These are phyloP conservation scores for Pituophis catenifer DNA, from an alignment of 2,113 vertebrate genomes.

Conservation along the genomic window DNA sequence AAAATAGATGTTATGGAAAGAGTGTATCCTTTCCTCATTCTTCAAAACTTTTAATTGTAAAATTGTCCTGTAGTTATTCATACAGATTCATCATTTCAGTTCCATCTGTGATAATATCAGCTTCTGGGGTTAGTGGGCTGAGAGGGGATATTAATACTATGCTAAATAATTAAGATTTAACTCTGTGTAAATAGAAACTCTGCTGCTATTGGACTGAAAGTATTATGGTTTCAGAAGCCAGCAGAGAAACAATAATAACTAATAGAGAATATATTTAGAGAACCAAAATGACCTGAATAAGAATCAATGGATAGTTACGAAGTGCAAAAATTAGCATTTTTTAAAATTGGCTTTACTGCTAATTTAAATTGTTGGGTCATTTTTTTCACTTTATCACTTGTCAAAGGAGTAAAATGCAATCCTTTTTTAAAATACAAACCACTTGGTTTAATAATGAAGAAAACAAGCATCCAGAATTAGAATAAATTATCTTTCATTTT, in stretches of 20 bases:
- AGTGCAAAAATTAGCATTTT: background rate
- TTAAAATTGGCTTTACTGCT: background rate
- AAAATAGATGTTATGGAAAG: background rate
- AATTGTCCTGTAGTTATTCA: conserved; percentile 4
- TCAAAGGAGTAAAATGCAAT: background rate
- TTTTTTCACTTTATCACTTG: background rate
- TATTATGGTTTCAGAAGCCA: background rate
- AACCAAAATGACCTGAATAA: background rate
- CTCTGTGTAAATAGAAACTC: conserved; percentile 8
- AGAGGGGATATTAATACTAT: conserved; percentile 11
- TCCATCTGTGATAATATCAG: conserved; percentile 8
- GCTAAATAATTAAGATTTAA: conserved; percentile 20
- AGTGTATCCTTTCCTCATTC: background rate
- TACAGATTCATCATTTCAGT: conserved; percentile 11
- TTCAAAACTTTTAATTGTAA: conserved; percentile 23
- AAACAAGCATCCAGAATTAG: background rate
- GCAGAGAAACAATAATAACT: conserved; percentile 16
- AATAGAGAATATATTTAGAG: conserved; percentile 27
- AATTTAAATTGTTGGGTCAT: background rate
- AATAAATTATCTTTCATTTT: background rate
- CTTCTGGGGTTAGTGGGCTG: conserved; percentile 16
- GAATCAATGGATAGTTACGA: conserved; percentile 11
- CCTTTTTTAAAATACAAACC: background rate
- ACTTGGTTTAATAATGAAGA: background rate
- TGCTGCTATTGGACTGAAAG: background rate